Conservation (phyloP, 2,113 vertebrate genomes). For the Hylia prasina region DNA sequence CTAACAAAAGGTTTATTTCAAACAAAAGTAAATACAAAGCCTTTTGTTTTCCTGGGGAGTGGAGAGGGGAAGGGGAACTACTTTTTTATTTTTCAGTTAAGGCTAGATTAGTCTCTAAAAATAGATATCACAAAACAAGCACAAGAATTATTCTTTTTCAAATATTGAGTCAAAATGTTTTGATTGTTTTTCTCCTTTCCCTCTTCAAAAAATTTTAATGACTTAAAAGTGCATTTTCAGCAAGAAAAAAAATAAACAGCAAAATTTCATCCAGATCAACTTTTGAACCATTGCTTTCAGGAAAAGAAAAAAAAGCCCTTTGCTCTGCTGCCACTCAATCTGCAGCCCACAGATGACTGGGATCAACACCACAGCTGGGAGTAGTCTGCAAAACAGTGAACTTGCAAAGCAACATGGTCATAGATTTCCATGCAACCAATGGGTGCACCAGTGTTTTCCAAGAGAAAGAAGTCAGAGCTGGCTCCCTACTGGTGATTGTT, state of each 20-base stretch:
- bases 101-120: slow-evolving; percentile 9
- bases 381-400: not conserved
- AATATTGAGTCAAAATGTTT: not conserved
- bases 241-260: not conserved
- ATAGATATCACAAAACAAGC: not conserved
- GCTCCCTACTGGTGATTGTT: not conserved
- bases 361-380: not conserved
- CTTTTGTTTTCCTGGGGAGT: slow-evolving; percentile 34
- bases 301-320: not conserved
- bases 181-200: not conserved
- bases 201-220: not conserved
- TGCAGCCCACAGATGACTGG: not conserved
- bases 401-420: not conserved
- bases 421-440: not conserved
- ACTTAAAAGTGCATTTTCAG: not conserved
- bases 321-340: not conserved
- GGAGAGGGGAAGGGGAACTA: slow-evolving; percentile 14
- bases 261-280: not conserved
- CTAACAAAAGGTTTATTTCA: slow-evolving; percentile 12
- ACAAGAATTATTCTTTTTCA: not conserved
- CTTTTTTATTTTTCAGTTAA: slow-evolving; percentile 42
- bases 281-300: not conserved
- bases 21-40: slow-evolving; percentile 30
- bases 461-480: not conserved
- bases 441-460: not conserved